Evolutionary conservation across 2,888 invertebrate genomes (phyloP), one percentile per base, ranked within the genome.

Genomic region (Perdita meconis): DNA sequence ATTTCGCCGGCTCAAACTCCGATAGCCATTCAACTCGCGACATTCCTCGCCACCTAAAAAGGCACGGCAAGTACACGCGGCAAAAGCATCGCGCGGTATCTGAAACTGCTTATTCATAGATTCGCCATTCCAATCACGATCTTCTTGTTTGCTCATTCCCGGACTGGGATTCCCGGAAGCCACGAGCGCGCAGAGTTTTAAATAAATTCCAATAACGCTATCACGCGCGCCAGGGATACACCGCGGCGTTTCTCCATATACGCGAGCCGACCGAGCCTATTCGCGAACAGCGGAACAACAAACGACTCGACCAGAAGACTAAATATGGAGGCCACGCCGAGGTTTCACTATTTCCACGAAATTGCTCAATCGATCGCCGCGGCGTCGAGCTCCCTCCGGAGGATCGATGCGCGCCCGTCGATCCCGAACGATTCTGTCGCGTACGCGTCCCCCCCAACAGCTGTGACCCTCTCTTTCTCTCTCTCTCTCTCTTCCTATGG

Each of bases 271-370:
- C 36, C 67, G n/a, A 50, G 44, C 64, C 72, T 65, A 60, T 65
- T 60, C 59, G 60, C 42, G 30, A 60, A 70, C 19, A 57, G 61
- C 69, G 76, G 78, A 76, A 78, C 69, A 76, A 40, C 65, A 57
- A 75, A 66, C 78, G 26, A 57, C 57, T 38, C 65, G 42, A 24
- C 36, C n/a, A 3, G 40, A 53, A 19, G 65, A 8, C 79, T 78
- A 78, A 80, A 69, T 73, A 80, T 40, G 68, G 72, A 36, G 26
- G 47, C 12, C 16, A 22, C 34, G n/a, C 19, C 44, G 40, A 6
- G 65, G 65, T 80, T 80, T 80, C 79, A 78, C 79, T 63, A 53
- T 57, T 80, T 80, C 79, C 63, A 65, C 68, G 78, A 80, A 80
- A 73, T 73, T 80, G 55, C 72, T 80, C 72, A 61, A 73, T 69